Evolutionary conservation across 2,797 vertebrate species (phyloP), one percentile per base, ranked within the genome.

Genomic region (Miopithecus talapoin): DNA sequence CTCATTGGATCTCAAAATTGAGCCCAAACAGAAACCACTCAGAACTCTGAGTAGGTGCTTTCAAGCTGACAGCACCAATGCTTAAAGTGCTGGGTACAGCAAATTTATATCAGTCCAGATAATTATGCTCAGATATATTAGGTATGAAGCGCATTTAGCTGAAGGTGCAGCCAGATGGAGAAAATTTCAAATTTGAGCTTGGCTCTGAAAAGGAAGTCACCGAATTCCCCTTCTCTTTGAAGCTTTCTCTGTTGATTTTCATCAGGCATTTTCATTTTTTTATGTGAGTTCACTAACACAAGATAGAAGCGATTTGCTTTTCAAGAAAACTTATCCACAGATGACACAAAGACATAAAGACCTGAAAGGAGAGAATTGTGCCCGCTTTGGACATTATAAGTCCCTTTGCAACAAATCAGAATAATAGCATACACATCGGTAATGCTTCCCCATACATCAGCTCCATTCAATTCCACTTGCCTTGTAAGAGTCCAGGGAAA

Each of bases 81-180:
- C 19, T 89, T 95, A 74, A 91, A 96, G 21, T 85, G 8, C 50
- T 87, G n/a, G 68, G 36, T 80, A 90, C 13, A 96, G 48, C 10
- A 75, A 89, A 80, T 90, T 92, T 95, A 92, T 12, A 95, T 80
- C 53, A 89, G 36, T 88, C 22, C 33, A 72, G 50, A 79, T 53
- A 97, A 96, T 93, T 94, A 80, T 70, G 19, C 46, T 89, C 41
- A 94, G 26, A 76, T 96, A 94, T 94, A 28, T 78, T 81, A 81
- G 68, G 17, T 72, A 50, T 39, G 16, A 96, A 53, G 26, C n/a
- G 9, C 83, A 84, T 96, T 94, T 94, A 92, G 84, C 75, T 84
- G 16, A 72, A 87, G 75, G 43, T 81, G 28, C 88, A 6, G 28
- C n/a, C 22, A 85, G 43, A 85, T 7, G 17, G 36, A 74, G n/a